Conservation (phyloP, 2,888 invertebrate genomes). For the Euplexia lucipara region DNA sequence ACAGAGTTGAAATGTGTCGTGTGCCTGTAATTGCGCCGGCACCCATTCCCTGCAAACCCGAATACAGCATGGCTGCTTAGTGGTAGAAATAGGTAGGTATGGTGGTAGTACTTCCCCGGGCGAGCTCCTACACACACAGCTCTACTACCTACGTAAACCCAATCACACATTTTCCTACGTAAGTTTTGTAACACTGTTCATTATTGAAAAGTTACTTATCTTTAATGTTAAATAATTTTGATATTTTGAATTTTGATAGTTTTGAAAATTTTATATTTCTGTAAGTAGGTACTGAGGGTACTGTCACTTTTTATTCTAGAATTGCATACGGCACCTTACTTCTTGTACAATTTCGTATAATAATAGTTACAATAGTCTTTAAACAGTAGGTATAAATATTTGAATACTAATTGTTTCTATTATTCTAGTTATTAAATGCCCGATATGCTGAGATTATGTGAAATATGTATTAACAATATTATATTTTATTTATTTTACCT, state of each 20-base stretch:
- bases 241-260: too few species aligned
- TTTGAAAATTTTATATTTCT: not conserved
- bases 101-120: not conserved
- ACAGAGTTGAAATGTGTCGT: not conserved
- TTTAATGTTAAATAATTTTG: not conserved
- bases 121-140: not conserved
- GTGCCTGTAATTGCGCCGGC: not conserved
- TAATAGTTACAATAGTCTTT: constrained; percentile 52
- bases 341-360: constrained; percentile 33
- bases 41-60: not conserved
- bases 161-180: not conserved
- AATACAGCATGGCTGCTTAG: not conserved
- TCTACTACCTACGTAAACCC: not conserved
- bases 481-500: not conserved
- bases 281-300: not conserved
- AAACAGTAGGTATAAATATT: constrained; percentile 64
- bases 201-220: not conserved
- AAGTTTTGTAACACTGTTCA: not conserved
- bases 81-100: not conserved
- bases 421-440: constrained; percentile 35
- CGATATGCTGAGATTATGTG: constrained; percentile 67
- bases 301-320: not conserved
- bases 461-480: constrained; percentile 24
- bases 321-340: constrained; percentile 51
- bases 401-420: constrained; percentile 61